These are phyloP conservation scores for Fragum fragum DNA, from an alignment of 2,888 invertebrate genomes.

Conservation along the genomic window DNA sequence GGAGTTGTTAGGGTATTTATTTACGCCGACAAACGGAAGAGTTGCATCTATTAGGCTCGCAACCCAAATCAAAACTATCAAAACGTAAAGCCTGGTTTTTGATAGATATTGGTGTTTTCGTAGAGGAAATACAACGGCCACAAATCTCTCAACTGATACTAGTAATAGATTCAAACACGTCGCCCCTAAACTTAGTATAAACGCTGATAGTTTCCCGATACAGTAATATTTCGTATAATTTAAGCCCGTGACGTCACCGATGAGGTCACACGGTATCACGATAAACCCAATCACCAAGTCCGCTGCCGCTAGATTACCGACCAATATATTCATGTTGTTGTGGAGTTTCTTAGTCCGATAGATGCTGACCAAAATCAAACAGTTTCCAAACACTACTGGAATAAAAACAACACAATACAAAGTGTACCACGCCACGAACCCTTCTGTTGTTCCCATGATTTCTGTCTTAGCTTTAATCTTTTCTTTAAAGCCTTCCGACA, in stretches of 20 bases:
- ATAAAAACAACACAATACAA: conserved; percentile 37
- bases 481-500: too few relatives aligned
- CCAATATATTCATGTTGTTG: conserved; percentile 49
- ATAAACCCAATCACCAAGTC: conserved; percentile 42
- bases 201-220: conserved; percentile 39
- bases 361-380: conserved; percentile 43
- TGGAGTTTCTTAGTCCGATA: conserved; percentile 29
- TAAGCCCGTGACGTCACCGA: conserved; percentile 32
- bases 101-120: background rate
- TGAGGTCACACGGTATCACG: conserved; percentile 37
- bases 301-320: conserved; percentile 40
- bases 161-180: conserved; percentile 26
- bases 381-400: conserved; percentile 49
- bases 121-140: conserved; percentile 46
- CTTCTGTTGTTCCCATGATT: conserved; percentile 1
- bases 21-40: conserved; percentile 34
- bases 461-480: background rate
- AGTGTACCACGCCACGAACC: conserved; percentile 34
- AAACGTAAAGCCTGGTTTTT: background rate
- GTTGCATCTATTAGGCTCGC: background rate
- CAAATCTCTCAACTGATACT: conserved; percentile 45
- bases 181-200: conserved; percentile 11
- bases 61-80: background rate
- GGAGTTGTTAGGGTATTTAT: conserved; percentile 8
- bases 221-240: conserved; percentile 39